These are phyloP conservation scores for Pangasius mekongensis DNA, from an alignment of 2,797 vertebrate genomes.

Conservation along the genomic window DNA sequence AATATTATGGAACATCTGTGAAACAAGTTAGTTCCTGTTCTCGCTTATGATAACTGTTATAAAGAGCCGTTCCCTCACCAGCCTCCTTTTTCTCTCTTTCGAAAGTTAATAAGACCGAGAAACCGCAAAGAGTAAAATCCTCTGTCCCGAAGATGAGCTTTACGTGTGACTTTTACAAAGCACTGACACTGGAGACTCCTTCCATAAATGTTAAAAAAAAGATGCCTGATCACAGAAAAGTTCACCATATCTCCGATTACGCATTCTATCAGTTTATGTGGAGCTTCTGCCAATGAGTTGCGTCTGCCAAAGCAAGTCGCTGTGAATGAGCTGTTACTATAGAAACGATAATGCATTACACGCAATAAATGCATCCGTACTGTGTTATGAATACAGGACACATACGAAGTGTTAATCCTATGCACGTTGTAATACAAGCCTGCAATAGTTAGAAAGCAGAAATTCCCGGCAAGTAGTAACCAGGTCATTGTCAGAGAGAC, in stretches of 20 bases:
- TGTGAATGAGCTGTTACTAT: neutral
- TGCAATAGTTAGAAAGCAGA: neutral
- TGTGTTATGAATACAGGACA: neutral
- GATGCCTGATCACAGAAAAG: neutral
- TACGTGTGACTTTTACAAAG: neutral
- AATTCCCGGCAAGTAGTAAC: neutral
- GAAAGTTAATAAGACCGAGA: neutral
- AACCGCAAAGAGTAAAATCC: neutral
- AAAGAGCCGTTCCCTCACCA: neutral
- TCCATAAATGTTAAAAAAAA: neutral
- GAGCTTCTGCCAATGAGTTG: neutral
- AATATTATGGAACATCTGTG: neutral
- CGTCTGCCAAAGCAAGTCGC: neutral
- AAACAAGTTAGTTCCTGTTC: neutral
- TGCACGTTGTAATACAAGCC: neutral
- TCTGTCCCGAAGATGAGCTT: neutral
- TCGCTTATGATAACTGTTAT: neutral
- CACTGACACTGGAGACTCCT: constrained; percentile 3
- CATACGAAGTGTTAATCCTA: too few relatives aligned
- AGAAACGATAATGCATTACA: neutral
- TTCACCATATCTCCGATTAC: neutral
- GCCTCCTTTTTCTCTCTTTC: neutral
- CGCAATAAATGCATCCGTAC: neutral
- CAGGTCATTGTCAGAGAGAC: constrained; percentile 20
- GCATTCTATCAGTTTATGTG: neutral